phyloP scores from a whole-genome alignment of 1,140 invertebrate genomes.

The Cylas formicarius region DNA sequence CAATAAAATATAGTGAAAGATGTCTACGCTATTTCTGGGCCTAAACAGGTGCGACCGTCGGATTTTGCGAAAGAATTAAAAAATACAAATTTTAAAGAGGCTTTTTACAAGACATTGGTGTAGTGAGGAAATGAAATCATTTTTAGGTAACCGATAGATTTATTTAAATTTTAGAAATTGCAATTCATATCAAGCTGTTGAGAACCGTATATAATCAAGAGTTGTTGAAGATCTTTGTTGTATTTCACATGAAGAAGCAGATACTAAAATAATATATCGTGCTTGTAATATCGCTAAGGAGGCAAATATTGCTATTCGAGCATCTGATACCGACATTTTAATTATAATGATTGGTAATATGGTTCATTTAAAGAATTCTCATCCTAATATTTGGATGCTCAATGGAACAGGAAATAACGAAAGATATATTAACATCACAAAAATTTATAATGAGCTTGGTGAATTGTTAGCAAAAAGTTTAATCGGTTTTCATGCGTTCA shows the following conservation, averaged over 20 bases:
- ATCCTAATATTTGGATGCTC: slow-evolving; percentile 25
- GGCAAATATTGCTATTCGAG: slow-evolving; percentile 24
- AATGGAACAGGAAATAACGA: slow-evolving; percentile 17
- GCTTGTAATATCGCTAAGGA: slow-evolving; percentile 19
- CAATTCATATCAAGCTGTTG: slow-evolving; percentile 24
- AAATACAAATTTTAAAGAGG: slow-evolving; percentile 20
- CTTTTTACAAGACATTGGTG: slow-evolving; percentile 22
- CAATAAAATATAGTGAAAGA: slow-evolving; percentile 25
- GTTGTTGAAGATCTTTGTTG: slow-evolving; percentile 25
- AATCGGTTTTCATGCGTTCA: slow-evolving; percentile 15
- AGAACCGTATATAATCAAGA: slow-evolving; percentile 18
- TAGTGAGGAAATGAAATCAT: slow-evolving; percentile 21
- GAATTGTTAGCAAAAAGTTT: slow-evolving; percentile 15
- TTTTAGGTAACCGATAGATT: slow-evolving; percentile 19
- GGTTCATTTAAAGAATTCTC: slow-evolving; percentile 17
- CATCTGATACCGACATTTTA: slow-evolving; percentile 26
- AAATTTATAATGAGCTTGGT: slow-evolving; percentile 14
- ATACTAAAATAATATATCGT: slow-evolving; percentile 29
- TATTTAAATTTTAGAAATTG: slow-evolving; percentile 25
- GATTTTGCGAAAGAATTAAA: slow-evolving; percentile 24
- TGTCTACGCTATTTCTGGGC: slow-evolving; percentile 23
- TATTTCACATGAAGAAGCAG: slow-evolving; percentile 27
- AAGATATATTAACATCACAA: slow-evolving; percentile 17
- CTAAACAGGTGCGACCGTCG: slow-evolving; percentile 18
- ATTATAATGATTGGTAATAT: slow-evolving; percentile 29